Evolutionary conservation across 2,888 invertebrate genomes (phyloP).

Genomic region (Drosophila rubida): DNA sequence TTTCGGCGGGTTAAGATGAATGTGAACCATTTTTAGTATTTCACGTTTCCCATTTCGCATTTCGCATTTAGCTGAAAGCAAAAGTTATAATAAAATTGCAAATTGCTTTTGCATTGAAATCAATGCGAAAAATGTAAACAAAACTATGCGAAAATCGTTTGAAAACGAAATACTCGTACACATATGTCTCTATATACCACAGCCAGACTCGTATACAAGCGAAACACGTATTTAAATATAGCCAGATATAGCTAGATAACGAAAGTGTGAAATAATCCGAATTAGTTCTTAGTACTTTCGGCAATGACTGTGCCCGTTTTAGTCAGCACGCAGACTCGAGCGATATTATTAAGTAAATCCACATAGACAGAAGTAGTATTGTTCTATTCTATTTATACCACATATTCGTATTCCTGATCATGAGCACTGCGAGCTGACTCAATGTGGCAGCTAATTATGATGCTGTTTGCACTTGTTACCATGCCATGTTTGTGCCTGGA

Average conservation of each 20-base stretch:
- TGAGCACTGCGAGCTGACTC: background rate
- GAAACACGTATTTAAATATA: background rate
- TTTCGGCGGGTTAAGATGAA: background rate
- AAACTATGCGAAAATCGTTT: constrained; percentile 28
- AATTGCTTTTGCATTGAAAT: constrained; percentile 27
- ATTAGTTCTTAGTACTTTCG: background rate
- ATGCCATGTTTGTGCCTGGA: background rate
- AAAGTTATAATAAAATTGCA: constrained; percentile 35
- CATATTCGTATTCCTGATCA: too few relatives aligned
- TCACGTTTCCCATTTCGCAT: background rate
- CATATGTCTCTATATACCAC: constrained; percentile 6
- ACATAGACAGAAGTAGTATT: background rate
- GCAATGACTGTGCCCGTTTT: background rate
- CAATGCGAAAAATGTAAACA: constrained; percentile 39
- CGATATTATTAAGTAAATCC: background rate
- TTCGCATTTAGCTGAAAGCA: constrained; percentile 32
- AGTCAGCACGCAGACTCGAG: background rate
- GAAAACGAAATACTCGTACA: constrained; percentile 1
- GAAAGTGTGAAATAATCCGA: constrained; percentile 39
- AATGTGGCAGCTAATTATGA: background rate
- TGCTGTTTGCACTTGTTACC: background rate
- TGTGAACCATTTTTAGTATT: constrained; percentile 1
- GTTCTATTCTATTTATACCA: background rate
- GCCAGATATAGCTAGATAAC: constrained; percentile 12
- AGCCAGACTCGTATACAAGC: background rate